phyloP scores from a whole-genome alignment of 1,140 invertebrate species.

The Babylonia areolata region DNA sequence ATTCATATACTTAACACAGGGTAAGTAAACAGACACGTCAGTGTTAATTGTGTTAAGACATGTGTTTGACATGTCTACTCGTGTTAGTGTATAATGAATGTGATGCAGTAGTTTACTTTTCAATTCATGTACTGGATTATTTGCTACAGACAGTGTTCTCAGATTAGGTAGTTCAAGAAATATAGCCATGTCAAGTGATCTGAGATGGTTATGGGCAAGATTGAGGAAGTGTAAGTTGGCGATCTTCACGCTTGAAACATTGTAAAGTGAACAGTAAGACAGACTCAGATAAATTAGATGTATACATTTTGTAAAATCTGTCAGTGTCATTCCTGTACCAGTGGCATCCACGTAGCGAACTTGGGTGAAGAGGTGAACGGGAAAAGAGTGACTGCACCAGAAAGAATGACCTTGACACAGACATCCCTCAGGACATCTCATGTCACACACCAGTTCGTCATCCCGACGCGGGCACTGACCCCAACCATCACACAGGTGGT shows the following conservation, averaged over 20 bases:
- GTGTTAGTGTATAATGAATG: background rate
- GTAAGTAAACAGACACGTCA: background rate
- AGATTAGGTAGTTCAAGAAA: background rate
- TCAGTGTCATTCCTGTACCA: background rate
- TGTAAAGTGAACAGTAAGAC: background rate
- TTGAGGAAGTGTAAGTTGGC: background rate
- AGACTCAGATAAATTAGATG: conserved; percentile 27
- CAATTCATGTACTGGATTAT: background rate
- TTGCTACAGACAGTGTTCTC: background rate
- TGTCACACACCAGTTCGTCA: conserved; percentile 20
- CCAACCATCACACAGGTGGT: background rate
- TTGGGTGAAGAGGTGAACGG: background rate
- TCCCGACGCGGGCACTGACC: background rate
- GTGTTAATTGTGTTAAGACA: background rate
- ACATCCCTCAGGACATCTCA: conserved; percentile 19
- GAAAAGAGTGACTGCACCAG: background rate
- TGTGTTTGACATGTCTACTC: background rate
- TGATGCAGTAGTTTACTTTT: background rate
- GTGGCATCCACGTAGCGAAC: conserved; percentile 7
- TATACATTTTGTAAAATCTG: background rate
- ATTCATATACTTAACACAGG: background rate
- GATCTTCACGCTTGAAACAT: background rate
- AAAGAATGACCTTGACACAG: conserved; percentile 12
- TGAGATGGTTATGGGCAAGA: background rate
- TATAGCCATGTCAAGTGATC: background rate